Evolutionary conservation across 2,888 invertebrate species (phyloP), one percentile per base, ranked within the genome.

Genomic region (Eustalomyia histrio): DNA sequence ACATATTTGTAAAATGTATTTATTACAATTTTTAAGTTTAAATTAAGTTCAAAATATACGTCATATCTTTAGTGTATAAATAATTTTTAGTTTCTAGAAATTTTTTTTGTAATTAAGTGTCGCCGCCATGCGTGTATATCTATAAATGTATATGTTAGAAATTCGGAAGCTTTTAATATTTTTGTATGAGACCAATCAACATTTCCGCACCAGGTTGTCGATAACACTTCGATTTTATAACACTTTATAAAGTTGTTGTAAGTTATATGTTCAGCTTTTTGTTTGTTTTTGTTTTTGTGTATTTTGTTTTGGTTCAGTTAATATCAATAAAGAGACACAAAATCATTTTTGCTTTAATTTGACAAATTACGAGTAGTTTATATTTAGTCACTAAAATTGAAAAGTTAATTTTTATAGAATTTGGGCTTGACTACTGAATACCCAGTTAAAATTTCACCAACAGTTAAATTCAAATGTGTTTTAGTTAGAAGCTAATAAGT

Each of bases 171-270:
- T 68, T 67, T 47, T 64, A 53, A 55, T 65, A 47, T 43, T 43
- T 58, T 33, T 75, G 12, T 35, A 53, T 60, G 67, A 55, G 10
- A 67, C 65, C 61, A 79, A 76, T 79, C 82, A 76, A 61, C 39
- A 71, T 71, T 79, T 79, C 71, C 73, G 76, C 79, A 65, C 61
- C 61, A 64, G 43, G 58, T 68, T 63, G 35, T 68, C 24, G 60
- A 65, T 61, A 65, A 47, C n/a, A 64, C 24, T 64, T 69, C 35
- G 18, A 61, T 60, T 29, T 55, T 55, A 50, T 50, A 55, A 67
- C 55, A 53, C 33, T 33, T 55, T 65, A 52, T n/a, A 29, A 55
- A n/a, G 39, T 35, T 33, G 43, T 9, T 50, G 1, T 18, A 18
- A 52, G 14, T 17, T 9, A 58, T 2, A 33, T 18, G 0, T 47